Evolutionary conservation across 2,888 invertebrate genomes (phyloP), one percentile per base, ranked within the genome.

Genomic region (Cephus rjabovi): DNA sequence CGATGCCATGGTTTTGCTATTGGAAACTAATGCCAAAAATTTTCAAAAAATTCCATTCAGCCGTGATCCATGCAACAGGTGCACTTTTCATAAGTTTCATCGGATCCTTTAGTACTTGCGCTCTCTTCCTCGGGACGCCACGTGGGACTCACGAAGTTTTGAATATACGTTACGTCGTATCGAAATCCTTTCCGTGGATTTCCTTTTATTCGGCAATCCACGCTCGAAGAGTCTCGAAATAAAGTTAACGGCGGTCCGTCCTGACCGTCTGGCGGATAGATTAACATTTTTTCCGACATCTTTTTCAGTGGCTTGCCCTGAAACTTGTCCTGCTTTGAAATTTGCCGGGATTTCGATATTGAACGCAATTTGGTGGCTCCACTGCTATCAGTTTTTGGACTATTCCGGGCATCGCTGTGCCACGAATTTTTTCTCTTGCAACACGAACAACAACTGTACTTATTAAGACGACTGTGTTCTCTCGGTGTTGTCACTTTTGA

Each of bases 141-240:
- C 0, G 77, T 77, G 6, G 84, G 82, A 77, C 89, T 90, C 3
- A 84, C 79, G 73, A 89, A 90, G 71, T 83, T 85, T 73, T 90
- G 89, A 12, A 87, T 83, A 37, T 90, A 90, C 4, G 86, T 87
- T 0, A 90, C 87, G 74, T 81, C 84, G 74, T 87, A 90, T 78
- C 84, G 84, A 78, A 84, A 88, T 4, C 89, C 89, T 0, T 77
- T 76, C 1, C 80, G 34, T 6, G 69, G 74, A 56, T 87, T 83
- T 3, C 87, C 86, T 30, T 79, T 80, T 11, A 87, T 82, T 37
- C 80, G 82, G 34, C 88, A 88, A 31, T 84, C 84, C 69, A 90
- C 84, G 73, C 86, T 87, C 37, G 90, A 90, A 6, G 85, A 86
- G 30, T 82, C 86, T 77, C 88, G 89, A 69, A 83, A 77, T 2